phyloP scores from a whole-genome alignment of 2,797 vertebrate genomes.

The Clarias platycephalus region DNA sequence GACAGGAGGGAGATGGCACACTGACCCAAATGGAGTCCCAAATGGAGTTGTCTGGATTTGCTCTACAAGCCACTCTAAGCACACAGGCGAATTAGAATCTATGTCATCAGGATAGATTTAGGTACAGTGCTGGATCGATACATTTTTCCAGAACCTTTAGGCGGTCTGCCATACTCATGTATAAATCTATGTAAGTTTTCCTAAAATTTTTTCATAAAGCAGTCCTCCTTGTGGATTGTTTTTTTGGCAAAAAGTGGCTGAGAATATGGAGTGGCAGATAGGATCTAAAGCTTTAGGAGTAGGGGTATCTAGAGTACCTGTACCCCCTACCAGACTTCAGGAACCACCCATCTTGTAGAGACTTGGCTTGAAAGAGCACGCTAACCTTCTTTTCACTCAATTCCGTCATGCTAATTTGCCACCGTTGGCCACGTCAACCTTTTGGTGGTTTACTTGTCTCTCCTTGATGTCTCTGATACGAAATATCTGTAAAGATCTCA shows the following conservation, averaged over 20 bases:
- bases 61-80: constrained; percentile 34
- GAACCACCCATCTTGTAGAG: background rate
- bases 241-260: background rate
- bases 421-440: background rate
- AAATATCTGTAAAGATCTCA: constrained; percentile 1
- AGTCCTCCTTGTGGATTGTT: background rate
- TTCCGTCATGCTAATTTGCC: constrained; percentile 10
- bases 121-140: background rate
- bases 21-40: constrained; percentile 50
- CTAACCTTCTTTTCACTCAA: background rate
- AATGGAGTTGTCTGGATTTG: constrained; percentile 43
- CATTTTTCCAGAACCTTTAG: background rate
- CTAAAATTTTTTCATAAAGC: background rate
- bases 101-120: constrained; percentile 19
- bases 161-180: background rate
- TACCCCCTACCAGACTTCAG: no score
- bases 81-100: constrained; percentile 20
- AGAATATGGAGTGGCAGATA: background rate
- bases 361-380: background rate
- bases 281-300: background rate
- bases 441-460: background rate
- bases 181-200: background rate
- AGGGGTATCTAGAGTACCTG: background rate
- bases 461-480: background rate
- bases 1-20: constrained; percentile 38